Evolutionary conservation across 2,113 vertebrate species (phyloP), one percentile per base, ranked within the genome.

Genomic region (Perca schrenkii): DNA sequence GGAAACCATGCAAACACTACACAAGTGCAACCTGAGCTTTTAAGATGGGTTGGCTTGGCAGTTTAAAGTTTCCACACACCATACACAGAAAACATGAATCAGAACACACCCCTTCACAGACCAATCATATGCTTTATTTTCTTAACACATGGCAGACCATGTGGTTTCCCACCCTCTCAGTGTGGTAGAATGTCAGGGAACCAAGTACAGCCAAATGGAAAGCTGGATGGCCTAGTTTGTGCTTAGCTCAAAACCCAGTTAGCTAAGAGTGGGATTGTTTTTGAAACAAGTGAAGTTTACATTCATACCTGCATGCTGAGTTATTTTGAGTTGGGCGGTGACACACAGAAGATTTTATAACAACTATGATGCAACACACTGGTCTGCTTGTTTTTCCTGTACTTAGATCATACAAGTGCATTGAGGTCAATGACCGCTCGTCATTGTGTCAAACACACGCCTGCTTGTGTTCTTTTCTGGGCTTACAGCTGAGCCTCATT

Each of bases 401-500:
- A 13, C 46, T 61, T 15, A 17, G 1, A 60, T 79, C 40, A 52
- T 34, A 34, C 15, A 67, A 22, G 21, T 36, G 56, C 10, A 17
- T 8, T 57, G 25, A 88, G 83, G 86, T 87, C 77, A 84, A 21
- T 25, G 84, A 40, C 80, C n/a, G 8, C 52, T 64, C 0, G 8
- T 71, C 74, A 56, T 54, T 73, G 72, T 72, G 74, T 82, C 34
- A 71, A 52, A 82, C 67, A 10, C 52, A 84, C 56, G 52, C 65
- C 58, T 34, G 68, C 46, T 79, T 81, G 79, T 82, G 80, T 87
- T 65, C 53, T 67, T 82, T 92, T 74, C 73, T 75, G 80, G 67
- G 89, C 71, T 90, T 73, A 81, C 57, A 52, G 46, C 65, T 1
- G 13, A 50, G 36, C 21, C 79, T 73, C 54, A 19, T 13, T 58